Percentiles rank a stretch among this genome's conserved stretches.
Conservation (phyloP, 2,113 vertebrate species). For the Oxyura jamaicensis region DNA sequence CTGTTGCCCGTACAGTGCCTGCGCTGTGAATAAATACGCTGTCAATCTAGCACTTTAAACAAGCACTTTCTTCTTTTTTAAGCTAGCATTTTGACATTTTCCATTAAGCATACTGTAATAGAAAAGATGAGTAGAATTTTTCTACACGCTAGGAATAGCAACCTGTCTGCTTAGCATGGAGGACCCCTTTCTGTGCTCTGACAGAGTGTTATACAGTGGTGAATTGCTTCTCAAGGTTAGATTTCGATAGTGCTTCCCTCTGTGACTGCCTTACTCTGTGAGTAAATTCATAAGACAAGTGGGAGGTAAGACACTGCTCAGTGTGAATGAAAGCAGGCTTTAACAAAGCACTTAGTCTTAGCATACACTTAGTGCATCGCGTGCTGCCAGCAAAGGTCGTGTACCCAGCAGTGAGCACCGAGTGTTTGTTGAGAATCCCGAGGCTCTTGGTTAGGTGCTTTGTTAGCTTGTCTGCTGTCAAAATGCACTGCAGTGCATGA, state of each 20-base stretch:
- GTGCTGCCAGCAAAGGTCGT: not conserved
- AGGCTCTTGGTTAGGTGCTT: not conserved
- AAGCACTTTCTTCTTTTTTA: conserved; percentile 45
- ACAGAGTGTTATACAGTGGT: not conserved
- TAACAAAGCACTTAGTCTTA: not conserved
- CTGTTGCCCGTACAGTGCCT: conserved; percentile 20
- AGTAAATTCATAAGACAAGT: not conserved
- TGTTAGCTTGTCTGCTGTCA: not conserved
- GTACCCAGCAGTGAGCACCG: not conserved
- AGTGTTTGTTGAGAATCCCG: not conserved
- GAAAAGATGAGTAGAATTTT: conserved; percentile 45
- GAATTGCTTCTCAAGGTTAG: not conserved
- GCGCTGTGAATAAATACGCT: conserved; percentile 58
- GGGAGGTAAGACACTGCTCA: not conserved
- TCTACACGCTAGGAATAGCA: conserved; percentile 5
- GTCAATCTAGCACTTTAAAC: conserved; percentile 53
- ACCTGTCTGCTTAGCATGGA: conserved; percentile 35
- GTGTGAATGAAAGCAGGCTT: not conserved
- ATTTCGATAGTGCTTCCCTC: not conserved
- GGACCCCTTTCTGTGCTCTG: not conserved
- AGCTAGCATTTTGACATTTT: conserved; percentile 57
- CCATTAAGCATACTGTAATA: conserved; percentile 46
- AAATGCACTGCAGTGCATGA: not conserved
- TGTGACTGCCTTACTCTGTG: not conserved
- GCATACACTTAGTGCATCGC: accelerated